Conservation (phyloP, 2,888 invertebrate species). For the Chrysina gloriosa region DNA sequence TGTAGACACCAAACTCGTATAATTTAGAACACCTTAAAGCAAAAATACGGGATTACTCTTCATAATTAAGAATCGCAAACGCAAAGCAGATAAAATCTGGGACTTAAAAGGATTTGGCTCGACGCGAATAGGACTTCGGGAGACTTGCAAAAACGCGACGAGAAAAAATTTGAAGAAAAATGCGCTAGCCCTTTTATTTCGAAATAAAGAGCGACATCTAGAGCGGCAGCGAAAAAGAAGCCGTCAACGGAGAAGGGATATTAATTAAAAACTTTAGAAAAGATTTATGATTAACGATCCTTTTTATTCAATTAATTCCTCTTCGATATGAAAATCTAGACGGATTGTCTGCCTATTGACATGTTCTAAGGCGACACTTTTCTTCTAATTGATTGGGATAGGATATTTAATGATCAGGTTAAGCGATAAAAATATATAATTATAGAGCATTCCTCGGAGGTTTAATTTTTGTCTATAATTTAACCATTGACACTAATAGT, state of each 20-base stretch:
- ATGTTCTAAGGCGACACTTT: too few species aligned
- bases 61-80: too few species aligned
- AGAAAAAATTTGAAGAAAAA: background rate
- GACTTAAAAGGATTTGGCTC: too few species aligned
- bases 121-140: too few species aligned
- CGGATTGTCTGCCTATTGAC: slow-evolving; percentile 1
- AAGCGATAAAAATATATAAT: too few species aligned
- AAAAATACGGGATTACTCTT: background rate
- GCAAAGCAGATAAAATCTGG: too few species aligned
- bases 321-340: background rate
- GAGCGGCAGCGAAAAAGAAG: background rate
- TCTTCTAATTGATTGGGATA: too few species aligned
- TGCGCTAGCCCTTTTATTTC: background rate
- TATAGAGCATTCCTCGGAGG: too few species aligned
- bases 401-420: too few species aligned
- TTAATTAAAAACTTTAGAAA: slow-evolving; percentile 23
- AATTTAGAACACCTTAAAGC: background rate
- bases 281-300: slow-evolving; percentile 25
- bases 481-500: too few species aligned
- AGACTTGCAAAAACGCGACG: background rate
- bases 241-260: background rate
- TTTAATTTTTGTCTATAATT: too few species aligned
- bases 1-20: background rate
- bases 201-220: background rate
- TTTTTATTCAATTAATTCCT: slow-evolving; percentile 27